Evolutionary conservation across 2,888 invertebrate genomes (phyloP).

Genomic region (Plutella xylostella): DNA sequence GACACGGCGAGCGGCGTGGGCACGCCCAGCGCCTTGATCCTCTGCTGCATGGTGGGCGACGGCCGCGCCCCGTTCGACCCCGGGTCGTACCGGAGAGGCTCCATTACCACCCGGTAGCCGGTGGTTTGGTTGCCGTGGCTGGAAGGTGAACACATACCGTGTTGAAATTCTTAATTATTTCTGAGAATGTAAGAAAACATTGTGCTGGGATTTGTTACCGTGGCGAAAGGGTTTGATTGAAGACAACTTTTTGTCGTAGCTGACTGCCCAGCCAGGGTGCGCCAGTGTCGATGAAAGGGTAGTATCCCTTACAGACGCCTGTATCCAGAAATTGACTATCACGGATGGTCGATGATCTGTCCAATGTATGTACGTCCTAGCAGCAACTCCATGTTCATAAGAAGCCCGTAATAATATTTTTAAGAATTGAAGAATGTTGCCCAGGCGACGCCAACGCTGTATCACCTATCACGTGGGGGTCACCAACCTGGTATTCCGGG

Average conservation of each 20-base stretch:
- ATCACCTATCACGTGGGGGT: neutral
- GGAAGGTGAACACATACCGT: too few species aligned
- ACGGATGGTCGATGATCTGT: too few species aligned
- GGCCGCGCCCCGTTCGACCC: constrained; percentile 58
- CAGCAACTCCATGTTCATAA: too few species aligned
- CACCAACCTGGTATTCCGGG: constrained; percentile 73
- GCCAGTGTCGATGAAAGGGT: too few species aligned
- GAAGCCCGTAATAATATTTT: too few species aligned
- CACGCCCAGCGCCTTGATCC: constrained; percentile 90
- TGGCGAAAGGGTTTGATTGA: neutral
- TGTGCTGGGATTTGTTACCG: neutral
- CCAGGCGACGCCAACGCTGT: neutral
- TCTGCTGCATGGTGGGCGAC: constrained; percentile 90
- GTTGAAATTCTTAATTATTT: too few species aligned
- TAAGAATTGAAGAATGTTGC: too few species aligned
- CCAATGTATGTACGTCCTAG: too few species aligned
- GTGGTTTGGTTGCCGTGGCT: constrained; percentile 59
- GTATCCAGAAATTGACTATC: too few species aligned
- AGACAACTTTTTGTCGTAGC: neutral
- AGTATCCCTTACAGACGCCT: too few species aligned
- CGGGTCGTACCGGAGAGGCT: constrained; percentile 54
- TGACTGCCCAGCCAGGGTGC: neutral
- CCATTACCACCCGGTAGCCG: constrained; percentile 64
- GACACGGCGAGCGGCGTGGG: constrained; percentile 89
- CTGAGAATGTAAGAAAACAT: too few species aligned